Conservation (phyloP, 2,113 vertebrate genomes). For the Atractosteus spatula region DNA sequence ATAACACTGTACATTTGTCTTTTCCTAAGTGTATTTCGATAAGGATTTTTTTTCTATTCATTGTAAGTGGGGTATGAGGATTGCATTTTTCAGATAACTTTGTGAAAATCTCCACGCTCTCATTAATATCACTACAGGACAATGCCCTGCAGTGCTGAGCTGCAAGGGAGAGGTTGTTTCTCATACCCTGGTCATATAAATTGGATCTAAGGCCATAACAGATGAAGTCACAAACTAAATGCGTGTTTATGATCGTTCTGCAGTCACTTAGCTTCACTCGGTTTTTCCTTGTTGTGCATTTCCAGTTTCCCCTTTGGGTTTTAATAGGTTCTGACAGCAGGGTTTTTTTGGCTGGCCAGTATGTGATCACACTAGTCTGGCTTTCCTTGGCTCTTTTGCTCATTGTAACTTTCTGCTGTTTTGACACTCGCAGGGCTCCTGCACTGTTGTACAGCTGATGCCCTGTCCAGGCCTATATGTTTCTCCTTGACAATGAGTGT, state of each 20-base stretch:
- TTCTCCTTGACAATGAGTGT: slow-evolving; percentile 79
- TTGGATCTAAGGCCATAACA: slow-evolving; percentile 14
- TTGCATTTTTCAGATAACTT: too few species aligned
- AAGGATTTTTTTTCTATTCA: too few species aligned
- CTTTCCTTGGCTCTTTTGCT: slow-evolving; percentile 49
- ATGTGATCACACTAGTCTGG: slow-evolving; percentile 45
- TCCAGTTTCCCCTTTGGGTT: slow-evolving; percentile 43
- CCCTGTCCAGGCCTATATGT: slow-evolving; percentile 78
- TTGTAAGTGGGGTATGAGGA: too few species aligned
- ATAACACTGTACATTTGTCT: too few species aligned
- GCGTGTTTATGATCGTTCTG: slow-evolving; percentile 17
- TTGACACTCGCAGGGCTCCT: slow-evolving; percentile 68
- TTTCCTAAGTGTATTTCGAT: too few species aligned
- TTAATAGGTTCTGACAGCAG: slow-evolving; percentile 43
- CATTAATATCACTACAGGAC: too few species aligned
- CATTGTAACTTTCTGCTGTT: slow-evolving; percentile 38
- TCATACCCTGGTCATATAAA: neutral
- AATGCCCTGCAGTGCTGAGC: too few species aligned
- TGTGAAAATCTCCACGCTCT: too few species aligned
- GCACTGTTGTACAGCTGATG: slow-evolving; percentile 75
- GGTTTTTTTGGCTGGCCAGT: slow-evolving; percentile 34
- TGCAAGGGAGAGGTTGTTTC: neutral
- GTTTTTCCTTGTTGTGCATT: slow-evolving; percentile 44
- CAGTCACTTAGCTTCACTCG: slow-evolving; percentile 24
- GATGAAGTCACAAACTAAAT: slow-evolving; percentile 3